Evolutionary conservation across 37 sponge, comb jelly and placozoan species (phyloP).

Genomic region (Theonella swinhoei): DNA sequence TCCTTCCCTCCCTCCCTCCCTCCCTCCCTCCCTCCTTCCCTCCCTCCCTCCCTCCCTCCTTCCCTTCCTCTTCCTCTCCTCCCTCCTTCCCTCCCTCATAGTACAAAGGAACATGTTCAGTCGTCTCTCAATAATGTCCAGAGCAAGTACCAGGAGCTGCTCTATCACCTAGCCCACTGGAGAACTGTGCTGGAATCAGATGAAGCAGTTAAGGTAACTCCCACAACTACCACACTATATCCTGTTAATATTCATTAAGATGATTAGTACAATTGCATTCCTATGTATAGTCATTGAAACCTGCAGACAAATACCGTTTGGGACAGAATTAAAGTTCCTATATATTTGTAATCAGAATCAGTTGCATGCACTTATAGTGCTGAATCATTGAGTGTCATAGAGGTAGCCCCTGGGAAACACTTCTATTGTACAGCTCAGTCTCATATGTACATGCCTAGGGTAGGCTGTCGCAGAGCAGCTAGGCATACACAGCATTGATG

Average conservation of each 20-base stretch:
- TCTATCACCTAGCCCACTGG: conserved; percentile 36
- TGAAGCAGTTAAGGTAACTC: neutral
- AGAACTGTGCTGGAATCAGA: conserved; percentile 18
- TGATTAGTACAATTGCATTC: too few species aligned
- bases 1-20: neutral
- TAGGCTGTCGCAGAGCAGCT: too few species aligned
- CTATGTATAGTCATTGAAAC: too few species aligned
- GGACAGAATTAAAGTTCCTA: too few species aligned
- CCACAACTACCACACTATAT: neutral
- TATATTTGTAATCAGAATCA: too few species aligned
- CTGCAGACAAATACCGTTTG: too few species aligned
- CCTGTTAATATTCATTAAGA: neutral
- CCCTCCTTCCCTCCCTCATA: neutral
- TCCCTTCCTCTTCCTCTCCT: neutral
- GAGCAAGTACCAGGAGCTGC: conserved; percentile 53
- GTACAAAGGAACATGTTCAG: conserved; percentile 19
- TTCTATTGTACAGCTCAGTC: too few species aligned
- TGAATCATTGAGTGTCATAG: too few species aligned
- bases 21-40: neutral
- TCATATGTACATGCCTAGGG: too few species aligned
- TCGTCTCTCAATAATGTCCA: neutral
- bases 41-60: neutral
- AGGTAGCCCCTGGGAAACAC: too few species aligned
- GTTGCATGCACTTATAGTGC: too few species aligned
- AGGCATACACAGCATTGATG: too few species aligned